Evolutionary conservation across 2,888 invertebrate genomes (phyloP).

Genomic region (Clunio marinus): DNA sequence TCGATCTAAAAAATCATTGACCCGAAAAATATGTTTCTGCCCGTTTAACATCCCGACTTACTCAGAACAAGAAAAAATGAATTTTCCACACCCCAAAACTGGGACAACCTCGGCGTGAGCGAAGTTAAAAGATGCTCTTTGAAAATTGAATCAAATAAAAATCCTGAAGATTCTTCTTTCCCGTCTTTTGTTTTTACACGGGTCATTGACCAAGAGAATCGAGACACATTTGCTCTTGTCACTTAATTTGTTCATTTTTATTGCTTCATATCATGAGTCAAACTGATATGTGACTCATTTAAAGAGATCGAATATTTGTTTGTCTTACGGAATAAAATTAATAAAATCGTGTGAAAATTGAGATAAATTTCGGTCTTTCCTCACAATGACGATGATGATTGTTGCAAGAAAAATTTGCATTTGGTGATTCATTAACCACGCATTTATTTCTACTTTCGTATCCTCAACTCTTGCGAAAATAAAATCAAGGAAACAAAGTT

Average conservation of each 20-base stretch:
- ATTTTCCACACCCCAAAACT: background rate
- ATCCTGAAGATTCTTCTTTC: no score
- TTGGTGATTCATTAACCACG: background rate
- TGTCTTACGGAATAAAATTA: no score
- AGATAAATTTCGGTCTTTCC: no score
- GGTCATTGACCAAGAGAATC: background rate
- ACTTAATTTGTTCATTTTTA: background rate
- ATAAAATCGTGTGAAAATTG: no score
- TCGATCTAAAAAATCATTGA: slow-evolving; percentile 38
- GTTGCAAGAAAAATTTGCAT: background rate
- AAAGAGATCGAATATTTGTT: no score
- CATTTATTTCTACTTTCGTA: background rate
- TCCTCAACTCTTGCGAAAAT: background rate
- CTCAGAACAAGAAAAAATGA: background rate
- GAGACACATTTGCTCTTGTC: background rate
- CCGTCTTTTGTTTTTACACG: background rate
- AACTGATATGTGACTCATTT: no score
- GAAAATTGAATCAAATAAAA: background rate
- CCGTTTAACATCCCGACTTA: no score
- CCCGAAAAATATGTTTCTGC: slow-evolving; percentile 30
- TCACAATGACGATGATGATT: background rate
- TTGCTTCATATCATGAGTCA: slow-evolving; percentile 1
- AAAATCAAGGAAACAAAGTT: background rate
- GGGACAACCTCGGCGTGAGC: background rate
- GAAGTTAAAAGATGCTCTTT: background rate